Conservation (phyloP, 2,797 vertebrate species). For the Anabacerthia variegaticeps region DNA sequence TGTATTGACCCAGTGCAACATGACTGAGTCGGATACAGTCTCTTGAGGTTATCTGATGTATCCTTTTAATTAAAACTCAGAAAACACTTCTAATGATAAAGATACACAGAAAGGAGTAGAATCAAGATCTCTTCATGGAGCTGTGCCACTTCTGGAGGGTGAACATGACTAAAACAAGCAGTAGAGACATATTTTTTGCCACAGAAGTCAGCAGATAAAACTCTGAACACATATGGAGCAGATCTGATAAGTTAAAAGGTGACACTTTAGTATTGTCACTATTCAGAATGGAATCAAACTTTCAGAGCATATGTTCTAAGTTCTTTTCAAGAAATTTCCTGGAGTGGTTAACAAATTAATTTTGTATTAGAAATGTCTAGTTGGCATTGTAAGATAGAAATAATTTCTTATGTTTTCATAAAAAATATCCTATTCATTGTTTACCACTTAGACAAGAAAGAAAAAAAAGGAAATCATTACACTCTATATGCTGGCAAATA, state of each 20-base stretch:
- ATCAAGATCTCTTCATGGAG: not conserved
- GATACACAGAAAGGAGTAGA: not conserved
- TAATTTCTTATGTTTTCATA: not conserved
- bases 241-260: not conserved
- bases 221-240: not conserved
- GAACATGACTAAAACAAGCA: not conserved
- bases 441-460: not conserved
- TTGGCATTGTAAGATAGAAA: not conserved
- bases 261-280: not conserved
- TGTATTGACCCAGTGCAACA: not conserved
- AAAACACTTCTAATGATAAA: not conserved
- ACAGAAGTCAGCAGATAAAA: not conserved
- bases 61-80: conserved; percentile 41
- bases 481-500: not conserved
- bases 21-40: not conserved
- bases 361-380: not conserved
- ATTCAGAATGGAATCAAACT: not conserved
- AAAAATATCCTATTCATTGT: not conserved
- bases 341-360: not conserved
- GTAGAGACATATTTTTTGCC: not conserved
- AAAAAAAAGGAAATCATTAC: not conserved
- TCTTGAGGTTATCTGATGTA: not conserved
- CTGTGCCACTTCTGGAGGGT: not conserved
- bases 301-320: not conserved
- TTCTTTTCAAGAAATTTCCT: not conserved